A percentile compares a stretch with the other conserved stretches of the same genome.
Conservation (phyloP, 2,888 invertebrate species). For the Notocelia uddmanniana region DNA sequence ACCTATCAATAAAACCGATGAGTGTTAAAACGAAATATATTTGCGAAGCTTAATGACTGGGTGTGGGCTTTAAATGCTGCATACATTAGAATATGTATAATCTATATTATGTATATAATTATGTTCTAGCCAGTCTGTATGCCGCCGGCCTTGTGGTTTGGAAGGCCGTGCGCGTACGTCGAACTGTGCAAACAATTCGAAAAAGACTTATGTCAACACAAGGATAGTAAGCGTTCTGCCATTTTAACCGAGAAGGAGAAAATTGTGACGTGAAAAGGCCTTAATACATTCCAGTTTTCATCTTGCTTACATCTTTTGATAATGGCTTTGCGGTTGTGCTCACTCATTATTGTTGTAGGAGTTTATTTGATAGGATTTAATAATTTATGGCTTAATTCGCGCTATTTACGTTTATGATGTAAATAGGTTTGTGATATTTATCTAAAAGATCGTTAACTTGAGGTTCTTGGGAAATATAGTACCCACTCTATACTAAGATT, state of each 20-base stretch:
- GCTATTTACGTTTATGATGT: conserved; percentile 10
- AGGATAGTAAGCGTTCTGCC: background rate
- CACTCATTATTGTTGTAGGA: conserved; percentile 13
- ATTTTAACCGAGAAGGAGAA: background rate
- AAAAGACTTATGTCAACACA: background rate
- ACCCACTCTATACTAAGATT: too few species aligned
- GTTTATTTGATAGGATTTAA: conserved; percentile 50
- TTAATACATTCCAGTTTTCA: background rate
- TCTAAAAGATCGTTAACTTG: background rate
- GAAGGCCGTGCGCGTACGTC: conserved; percentile 72
- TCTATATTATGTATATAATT: conserved; percentile 49
- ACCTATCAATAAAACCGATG: conserved; percentile 28
- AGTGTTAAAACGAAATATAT: conserved; percentile 33
- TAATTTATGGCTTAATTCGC: conserved; percentile 54
- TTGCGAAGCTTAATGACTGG: conserved; percentile 34
- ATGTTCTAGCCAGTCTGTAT: conserved; percentile 65
- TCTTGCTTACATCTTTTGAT: background rate
- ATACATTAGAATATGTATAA: conserved; percentile 38
- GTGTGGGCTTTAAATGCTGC: conserved; percentile 43
- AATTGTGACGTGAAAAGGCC: background rate
- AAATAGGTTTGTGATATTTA: background rate
- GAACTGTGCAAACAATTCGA: conserved; percentile 56
- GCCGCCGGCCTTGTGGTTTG: conserved; percentile 75
- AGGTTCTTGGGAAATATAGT: background rate
- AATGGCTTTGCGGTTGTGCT: conserved; percentile 1